Conservation (phyloP, 2,113 vertebrate species). For the Neodontobutis hainanensis region DNA sequence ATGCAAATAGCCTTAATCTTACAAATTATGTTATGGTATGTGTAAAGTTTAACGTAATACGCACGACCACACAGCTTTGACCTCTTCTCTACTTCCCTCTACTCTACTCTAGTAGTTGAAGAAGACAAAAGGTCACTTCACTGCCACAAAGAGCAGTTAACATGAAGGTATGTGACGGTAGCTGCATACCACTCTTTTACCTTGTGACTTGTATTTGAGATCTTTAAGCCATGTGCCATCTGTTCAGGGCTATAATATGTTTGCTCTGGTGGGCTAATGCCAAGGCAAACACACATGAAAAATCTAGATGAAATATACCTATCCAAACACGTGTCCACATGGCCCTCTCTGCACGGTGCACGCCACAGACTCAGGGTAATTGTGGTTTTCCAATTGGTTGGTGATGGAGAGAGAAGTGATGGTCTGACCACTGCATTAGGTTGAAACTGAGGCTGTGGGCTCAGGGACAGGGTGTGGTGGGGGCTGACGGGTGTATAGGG, state of each 20-base stretch:
- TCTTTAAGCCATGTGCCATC: constrained; percentile 28
- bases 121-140: too few relatives aligned
- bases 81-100: too few relatives aligned
- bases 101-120: too few relatives aligned
- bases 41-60: too few relatives aligned
- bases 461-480: constrained; percentile 34
- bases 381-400: constrained; percentile 52
- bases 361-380: constrained; percentile 38
- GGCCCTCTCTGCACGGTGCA: constrained; percentile 9
- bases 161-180: constrained; percentile 27
- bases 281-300: constrained; percentile 70
- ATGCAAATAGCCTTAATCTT: too few relatives aligned
- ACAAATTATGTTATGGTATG: too few relatives aligned
- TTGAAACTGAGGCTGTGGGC: constrained; percentile 40
- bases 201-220: constrained; percentile 26
- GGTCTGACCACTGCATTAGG: constrained; percentile 51
- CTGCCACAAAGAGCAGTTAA: background rate
- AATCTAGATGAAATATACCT: constrained; percentile 61
- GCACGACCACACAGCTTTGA: too few relatives aligned
- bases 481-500: constrained; percentile 8
- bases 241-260: constrained; percentile 31
- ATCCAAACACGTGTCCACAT: constrained; percentile 42
- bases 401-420: constrained; percentile 38
- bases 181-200: constrained; percentile 14
- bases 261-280: constrained; percentile 38